Evolutionary conservation across 2,888 invertebrate genomes (phyloP).

Genomic region (Pharmacophagus antenor): DNA sequence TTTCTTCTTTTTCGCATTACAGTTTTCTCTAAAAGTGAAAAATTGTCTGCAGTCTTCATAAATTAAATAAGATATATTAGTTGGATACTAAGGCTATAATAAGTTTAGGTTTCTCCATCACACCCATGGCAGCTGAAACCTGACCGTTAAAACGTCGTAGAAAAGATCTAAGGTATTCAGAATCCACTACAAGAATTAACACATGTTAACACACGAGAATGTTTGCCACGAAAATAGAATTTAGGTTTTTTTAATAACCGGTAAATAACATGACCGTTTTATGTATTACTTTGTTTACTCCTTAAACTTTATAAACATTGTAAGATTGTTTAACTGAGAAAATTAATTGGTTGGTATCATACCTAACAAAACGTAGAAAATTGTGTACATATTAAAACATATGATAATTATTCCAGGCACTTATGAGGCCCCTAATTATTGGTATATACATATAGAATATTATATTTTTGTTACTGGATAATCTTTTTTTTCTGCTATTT

Average conservation of each 20-base stretch:
- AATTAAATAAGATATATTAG: constrained; percentile 28
- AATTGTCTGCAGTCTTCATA: constrained; percentile 3
- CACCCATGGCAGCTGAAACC: constrained; percentile 64
- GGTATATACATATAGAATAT: no score
- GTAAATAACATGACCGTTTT: neutral
- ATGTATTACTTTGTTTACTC: no score
- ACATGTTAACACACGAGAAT: constrained; percentile 9
- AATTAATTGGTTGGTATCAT: no score
- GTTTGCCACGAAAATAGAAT: neutral
- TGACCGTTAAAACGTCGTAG: constrained; percentile 61
- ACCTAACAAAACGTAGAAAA: no score
- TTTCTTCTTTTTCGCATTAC: neutral
- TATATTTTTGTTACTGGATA: no score
- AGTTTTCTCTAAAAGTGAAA: neutral
- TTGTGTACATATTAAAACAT: no score
- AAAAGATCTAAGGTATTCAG: constrained; percentile 60
- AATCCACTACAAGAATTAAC: constrained; percentile 64
- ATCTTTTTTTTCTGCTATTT: no score
- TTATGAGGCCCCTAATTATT: no score
- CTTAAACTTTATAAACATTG: no score
- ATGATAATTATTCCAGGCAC: no score
- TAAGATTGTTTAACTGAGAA: no score
- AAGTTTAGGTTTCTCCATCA: constrained; percentile 53
- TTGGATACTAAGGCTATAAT: constrained; percentile 45
- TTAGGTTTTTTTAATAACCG: constrained; percentile 4